Evolutionary conservation across 2,888 invertebrate genomes (phyloP).

Genomic region (Agrochola macilenta): DNA sequence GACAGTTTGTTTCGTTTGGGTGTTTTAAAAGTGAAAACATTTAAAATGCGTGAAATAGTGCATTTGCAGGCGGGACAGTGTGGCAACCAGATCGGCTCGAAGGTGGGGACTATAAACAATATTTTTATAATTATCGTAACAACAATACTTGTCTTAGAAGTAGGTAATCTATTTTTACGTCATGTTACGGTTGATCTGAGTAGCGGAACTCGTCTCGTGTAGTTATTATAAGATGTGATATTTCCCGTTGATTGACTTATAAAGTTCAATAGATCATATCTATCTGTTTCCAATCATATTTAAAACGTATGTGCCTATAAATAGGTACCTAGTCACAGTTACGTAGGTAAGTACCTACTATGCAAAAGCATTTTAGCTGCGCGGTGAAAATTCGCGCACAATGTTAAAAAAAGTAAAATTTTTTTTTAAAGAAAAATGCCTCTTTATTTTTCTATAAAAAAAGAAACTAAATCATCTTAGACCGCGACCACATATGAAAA

Average conservation of each 20-base stretch:
- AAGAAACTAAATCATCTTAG: neutral
- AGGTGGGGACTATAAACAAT: conserved; percentile 89
- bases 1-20: conserved; percentile 50
- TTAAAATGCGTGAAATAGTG: conserved; percentile 96
- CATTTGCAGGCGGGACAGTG: conserved; percentile 97
- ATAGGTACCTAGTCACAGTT: neutral
- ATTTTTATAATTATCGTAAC: conserved; percentile 8
- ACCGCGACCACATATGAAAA: neutral
- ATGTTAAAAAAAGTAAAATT: neutral
- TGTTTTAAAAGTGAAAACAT: conserved; percentile 69
- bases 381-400: conserved; percentile 6
- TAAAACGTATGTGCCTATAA: neutral
- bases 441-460: neutral
- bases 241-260: conserved; percentile 57
- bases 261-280: conserved; percentile 52
- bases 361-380: neutral
- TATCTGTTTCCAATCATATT: conserved; percentile 12
- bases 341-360: neutral
- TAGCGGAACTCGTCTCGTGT: conserved; percentile 39
- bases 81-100: conserved; percentile 98
- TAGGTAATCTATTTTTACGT: conserved; percentile 59
- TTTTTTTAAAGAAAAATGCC: neutral
- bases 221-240: conserved; percentile 53
- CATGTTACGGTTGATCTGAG: conserved; percentile 26
- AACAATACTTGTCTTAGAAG: neutral